Conservation (phyloP, 2,113 vertebrate genomes). For the Sinosuthora webbiana region DNA sequence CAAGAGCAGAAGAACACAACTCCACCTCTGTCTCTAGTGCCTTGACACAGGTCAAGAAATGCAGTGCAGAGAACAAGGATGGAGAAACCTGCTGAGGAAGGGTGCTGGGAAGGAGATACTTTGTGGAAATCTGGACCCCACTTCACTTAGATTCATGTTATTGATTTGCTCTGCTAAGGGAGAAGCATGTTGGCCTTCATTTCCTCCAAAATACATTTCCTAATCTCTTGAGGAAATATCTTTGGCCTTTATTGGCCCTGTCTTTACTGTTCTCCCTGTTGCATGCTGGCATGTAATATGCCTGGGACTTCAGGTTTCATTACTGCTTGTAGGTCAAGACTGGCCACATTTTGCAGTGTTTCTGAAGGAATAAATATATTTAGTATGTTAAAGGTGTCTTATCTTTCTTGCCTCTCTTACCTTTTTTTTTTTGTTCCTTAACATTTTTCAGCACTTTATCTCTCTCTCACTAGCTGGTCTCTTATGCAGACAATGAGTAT, state of each 20-base stretch:
- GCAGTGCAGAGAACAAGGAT: neutral
- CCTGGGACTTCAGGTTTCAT: slow-evolving; percentile 45
- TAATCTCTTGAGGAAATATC: slow-evolving; percentile 25
- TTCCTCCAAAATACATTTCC: slow-evolving; percentile 23
- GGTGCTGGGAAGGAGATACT: neutral
- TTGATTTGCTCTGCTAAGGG: slow-evolving; percentile 38
- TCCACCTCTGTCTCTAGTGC: slow-evolving; percentile 3
- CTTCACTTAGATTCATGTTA: slow-evolving; percentile 18
- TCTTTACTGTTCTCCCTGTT: slow-evolving; percentile 28
- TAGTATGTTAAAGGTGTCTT: slow-evolving; percentile 61
- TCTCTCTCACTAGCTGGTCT: neutral
- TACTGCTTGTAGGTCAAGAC: slow-evolving; percentile 59
- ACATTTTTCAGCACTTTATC: neutral
- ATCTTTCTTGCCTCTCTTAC: slow-evolving; percentile 23
- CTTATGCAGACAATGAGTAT: neutral
- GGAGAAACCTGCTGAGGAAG: slow-evolving; percentile 7
- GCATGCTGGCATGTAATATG: slow-evolving; percentile 64
- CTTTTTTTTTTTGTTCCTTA: neutral
- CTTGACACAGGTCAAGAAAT: slow-evolving; percentile 11
- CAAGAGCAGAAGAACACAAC: neutral
- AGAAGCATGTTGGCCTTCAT: slow-evolving; percentile 42
- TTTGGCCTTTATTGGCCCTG: slow-evolving; percentile 32
- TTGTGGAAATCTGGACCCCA: slow-evolving; percentile 9
- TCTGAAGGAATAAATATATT: slow-evolving; percentile 68
- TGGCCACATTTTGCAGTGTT: slow-evolving; percentile 52